A percentile compares a stretch with the other conserved stretches of the same genome.
Conservation (phyloP, 2,113 vertebrate genomes). For the Chauna torquata region DNA sequence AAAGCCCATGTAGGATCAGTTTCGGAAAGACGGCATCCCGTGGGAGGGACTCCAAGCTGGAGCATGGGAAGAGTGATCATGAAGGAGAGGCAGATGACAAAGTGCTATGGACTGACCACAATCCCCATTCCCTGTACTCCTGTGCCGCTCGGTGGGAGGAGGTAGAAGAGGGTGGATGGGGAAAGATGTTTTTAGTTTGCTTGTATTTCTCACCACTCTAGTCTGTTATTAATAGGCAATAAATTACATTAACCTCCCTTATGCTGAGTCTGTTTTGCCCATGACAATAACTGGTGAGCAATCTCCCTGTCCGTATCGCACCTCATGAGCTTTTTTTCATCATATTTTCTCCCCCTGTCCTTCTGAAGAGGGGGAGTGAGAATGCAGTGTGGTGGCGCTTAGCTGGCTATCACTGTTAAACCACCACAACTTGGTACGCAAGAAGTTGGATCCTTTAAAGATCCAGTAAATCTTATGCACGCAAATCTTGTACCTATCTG, state of each 20-base stretch:
- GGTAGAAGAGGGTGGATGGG: not conserved
- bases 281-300: not conserved
- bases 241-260: not conserved
- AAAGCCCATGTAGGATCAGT: not conserved
- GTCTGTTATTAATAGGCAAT: not conserved
- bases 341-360: not conserved
- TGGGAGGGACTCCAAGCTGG: not conserved
- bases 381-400: not conserved
- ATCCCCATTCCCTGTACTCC: not conserved
- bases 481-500: not conserved
- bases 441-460: not conserved
- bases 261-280: not conserved
- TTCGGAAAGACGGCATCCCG: not conserved
- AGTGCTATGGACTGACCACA: not conserved
- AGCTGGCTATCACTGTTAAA: no score
- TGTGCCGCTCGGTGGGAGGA: not conserved
- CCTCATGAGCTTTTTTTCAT: not conserved
- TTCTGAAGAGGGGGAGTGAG: not conserved
- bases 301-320: not conserved
- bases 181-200: not conserved
- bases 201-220: not conserved
- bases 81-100: not conserved
- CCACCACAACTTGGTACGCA: not conserved
- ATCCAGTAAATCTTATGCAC: not conserved
- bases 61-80: not conserved